phyloP scores from a whole-genome alignment of 2,113 vertebrate species.

The Callorhinus ursinus region DNA sequence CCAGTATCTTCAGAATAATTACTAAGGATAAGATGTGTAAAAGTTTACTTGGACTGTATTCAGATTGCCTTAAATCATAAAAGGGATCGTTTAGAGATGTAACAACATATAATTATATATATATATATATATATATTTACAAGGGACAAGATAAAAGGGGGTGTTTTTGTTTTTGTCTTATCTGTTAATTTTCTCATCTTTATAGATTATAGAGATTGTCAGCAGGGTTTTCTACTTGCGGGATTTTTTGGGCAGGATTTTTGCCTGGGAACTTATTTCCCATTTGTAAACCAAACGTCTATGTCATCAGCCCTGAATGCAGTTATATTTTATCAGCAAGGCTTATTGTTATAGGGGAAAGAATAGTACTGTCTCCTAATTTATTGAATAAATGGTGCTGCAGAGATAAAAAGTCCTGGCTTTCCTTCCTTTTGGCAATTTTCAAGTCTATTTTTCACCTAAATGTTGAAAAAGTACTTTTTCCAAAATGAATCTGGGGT shows the following conservation, averaged over 20 bases:
- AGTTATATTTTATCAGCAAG: conserved; percentile 48
- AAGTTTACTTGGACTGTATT: neutral
- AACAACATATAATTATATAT: neutral
- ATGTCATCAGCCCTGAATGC: neutral
- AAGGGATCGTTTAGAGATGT: neutral
- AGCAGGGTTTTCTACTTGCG: neutral
- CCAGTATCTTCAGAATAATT: neutral
- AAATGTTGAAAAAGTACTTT: conserved; percentile 26
- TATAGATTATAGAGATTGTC: neutral
- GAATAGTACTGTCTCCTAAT: neutral
- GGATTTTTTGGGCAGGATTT: neutral
- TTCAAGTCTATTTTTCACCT: conserved; percentile 57
- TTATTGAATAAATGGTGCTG: neutral
- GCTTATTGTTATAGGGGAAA: conserved; percentile 57
- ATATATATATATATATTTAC: neutral
- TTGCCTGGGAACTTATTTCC: neutral
- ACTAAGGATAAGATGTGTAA: neutral
- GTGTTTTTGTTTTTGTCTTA: neutral
- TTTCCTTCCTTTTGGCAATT: conserved; percentile 49
- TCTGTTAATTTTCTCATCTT: conserved; percentile 50
- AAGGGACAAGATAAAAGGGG: neutral
- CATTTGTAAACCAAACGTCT: conserved; percentile 45
- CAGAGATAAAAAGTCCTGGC: neutral
- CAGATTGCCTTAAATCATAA: neutral
- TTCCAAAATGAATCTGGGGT: conserved; percentile 30